phyloP scores from a whole-genome alignment of 1,140 invertebrate genomes.

The Caerostris extrusa region DNA sequence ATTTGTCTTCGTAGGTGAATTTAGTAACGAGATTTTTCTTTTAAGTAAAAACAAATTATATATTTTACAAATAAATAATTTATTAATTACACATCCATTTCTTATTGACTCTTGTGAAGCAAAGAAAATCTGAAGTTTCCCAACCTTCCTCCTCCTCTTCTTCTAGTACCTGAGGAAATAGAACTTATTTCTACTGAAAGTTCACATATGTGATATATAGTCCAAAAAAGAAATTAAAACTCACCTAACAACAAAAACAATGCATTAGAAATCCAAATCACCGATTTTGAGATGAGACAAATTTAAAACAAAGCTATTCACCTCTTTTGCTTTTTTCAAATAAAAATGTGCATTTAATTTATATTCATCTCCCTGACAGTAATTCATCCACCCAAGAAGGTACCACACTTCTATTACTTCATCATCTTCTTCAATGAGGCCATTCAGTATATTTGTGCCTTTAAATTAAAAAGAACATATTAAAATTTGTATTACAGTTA shows the following conservation, averaged over 20 bases:
- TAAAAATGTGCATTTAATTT: constrained; percentile 81
- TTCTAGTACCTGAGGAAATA: constrained; percentile 21
- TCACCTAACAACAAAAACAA: not conserved
- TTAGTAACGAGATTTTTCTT: too few relatives aligned
- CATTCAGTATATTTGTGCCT: constrained; percentile 79
- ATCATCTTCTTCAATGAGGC: constrained; percentile 81
- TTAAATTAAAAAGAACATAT: constrained; percentile 52
- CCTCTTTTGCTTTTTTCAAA: constrained; percentile 81
- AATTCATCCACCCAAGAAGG: constrained; percentile 81
- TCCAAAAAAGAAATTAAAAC: too few relatives aligned
- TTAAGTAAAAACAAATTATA: too few relatives aligned
- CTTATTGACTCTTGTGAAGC: not conserved
- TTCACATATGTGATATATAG: constrained; percentile 28
- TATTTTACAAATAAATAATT: constrained; percentile 5
- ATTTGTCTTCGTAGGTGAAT: too few relatives aligned
- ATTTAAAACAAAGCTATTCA: constrained; percentile 59
- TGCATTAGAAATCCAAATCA: too few relatives aligned
- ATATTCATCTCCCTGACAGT: constrained; percentile 81
- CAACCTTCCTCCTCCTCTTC: not conserved
- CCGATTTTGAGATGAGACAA: not conserved
- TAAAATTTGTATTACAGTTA: not conserved
- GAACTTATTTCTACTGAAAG: constrained; percentile 43
- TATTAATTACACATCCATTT: constrained; percentile 42
- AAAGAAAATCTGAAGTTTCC: not conserved
- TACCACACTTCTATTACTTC: constrained; percentile 80